These are phyloP conservation scores for Gyrodactylus salaris DNA, from an alignment of 1,140 invertebrate species.

Conservation along the genomic window DNA sequence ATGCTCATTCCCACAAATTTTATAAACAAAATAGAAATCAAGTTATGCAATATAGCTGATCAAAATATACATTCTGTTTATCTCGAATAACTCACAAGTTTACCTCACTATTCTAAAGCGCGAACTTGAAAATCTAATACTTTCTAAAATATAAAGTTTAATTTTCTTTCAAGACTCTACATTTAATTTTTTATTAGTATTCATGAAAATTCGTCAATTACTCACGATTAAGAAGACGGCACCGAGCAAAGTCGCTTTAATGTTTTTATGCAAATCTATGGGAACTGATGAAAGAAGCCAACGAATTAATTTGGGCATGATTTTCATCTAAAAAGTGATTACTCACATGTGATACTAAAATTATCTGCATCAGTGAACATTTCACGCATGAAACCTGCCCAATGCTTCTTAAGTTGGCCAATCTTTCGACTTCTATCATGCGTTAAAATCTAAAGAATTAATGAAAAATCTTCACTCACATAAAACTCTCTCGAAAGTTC, in stretches of 20 bases:
- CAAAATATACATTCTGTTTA: too few relatives aligned
- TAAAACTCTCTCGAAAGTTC: neutral
- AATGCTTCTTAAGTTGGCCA: constrained; percentile 13
- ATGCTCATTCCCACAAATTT: too few relatives aligned
- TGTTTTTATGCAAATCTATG: constrained; percentile 32
- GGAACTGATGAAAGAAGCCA: constrained; percentile 12
- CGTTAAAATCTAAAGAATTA: neutral
- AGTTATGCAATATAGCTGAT: too few relatives aligned
- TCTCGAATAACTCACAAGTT: too few relatives aligned
- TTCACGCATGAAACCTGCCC: constrained; percentile 11
- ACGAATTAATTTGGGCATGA: constrained; percentile 2
- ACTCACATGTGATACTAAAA: constrained; percentile 11
- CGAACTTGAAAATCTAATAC: too few relatives aligned
- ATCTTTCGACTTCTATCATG: constrained; percentile 8
- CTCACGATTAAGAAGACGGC: constrained; percentile 24
- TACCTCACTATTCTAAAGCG: too few relatives aligned
- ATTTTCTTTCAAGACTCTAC: too few relatives aligned
- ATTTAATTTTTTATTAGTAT: too few relatives aligned
- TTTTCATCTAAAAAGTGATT: neutral
- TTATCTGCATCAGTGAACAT: constrained; percentile 12
- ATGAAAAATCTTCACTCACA: neutral
- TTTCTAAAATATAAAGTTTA: too few relatives aligned
- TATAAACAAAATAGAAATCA: too few relatives aligned
- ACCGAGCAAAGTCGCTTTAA: constrained; percentile 40
- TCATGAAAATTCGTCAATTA: too few relatives aligned